A percentile compares a stretch with the other conserved stretches of the same genome.
Conservation (phyloP, 2,797 vertebrate species). For the Mallotus villosus region DNA sequence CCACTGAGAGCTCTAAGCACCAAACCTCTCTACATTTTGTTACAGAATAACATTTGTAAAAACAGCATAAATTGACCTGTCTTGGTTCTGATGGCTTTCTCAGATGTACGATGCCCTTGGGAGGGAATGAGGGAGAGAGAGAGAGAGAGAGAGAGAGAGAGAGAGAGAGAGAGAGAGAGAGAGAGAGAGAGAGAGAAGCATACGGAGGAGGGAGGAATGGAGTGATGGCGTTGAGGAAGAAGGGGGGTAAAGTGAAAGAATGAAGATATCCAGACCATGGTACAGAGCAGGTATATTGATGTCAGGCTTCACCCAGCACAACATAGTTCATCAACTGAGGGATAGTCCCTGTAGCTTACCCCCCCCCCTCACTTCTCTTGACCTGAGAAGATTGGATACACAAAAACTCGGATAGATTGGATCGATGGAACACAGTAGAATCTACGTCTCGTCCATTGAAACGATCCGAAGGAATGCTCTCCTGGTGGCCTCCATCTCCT, state of each 20-base stretch:
- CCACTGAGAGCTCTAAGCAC: neutral
- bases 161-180: constrained; percentile 3
- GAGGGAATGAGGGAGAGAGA: neutral
- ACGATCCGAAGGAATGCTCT: neutral
- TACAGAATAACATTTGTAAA: constrained; percentile 39
- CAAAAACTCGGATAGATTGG: no score
- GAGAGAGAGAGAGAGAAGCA: constrained; percentile 27
- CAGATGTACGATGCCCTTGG: constrained; percentile 29
- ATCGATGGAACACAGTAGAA: no score
- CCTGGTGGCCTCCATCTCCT: no score
- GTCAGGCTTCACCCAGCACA: no score
- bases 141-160: constrained; percentile 31
- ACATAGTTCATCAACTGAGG: no score
- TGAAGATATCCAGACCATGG: constrained; percentile 31
- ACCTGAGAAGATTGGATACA: no score
- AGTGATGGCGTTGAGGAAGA: constrained; percentile 38
- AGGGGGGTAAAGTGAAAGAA: neutral
- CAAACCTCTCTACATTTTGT: neutral
- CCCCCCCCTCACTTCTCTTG: neutral
- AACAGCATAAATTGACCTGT: constrained; percentile 34
- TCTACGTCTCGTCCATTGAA: neutral
- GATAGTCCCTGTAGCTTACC: no score
- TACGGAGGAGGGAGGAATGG: neutral
- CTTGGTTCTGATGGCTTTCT: constrained; percentile 53
- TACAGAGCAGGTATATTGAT: neutral